Evolutionary conservation across 2,888 invertebrate genomes (phyloP), one percentile per base, ranked within the genome.

Genomic region (Agonopterix heracliana): DNA sequence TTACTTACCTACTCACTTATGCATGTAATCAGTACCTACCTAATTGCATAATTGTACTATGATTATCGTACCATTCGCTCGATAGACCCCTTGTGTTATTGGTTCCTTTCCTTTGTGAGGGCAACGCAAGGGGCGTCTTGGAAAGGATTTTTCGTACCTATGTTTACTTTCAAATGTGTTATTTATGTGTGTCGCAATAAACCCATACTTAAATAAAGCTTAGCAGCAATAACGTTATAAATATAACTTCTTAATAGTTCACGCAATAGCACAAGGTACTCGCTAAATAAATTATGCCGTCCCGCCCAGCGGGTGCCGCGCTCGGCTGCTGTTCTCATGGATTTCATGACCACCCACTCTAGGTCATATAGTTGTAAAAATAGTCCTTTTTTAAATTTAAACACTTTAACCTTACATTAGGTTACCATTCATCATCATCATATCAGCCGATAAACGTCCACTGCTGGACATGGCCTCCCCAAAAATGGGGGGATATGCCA

Each of bases 181-280:
- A 44, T 40, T 45, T 46, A 46, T 46, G 36, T 38, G 35, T n/a
- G 49, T 49, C 49, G 43, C 38, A 35, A 38, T 38, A 40, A 45
- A 45, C 46, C 46, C 41, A 34, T 45, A 52, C 44, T 47, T 47
- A 49, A 46, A 49, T 42, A 50, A 54, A 51, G 52, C 50, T 46
- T 50, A 52, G 47, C 48, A 48, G 36, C 44, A 7, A 34, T 40
- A 45, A 42, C 42, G 48, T 48, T 51, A 44, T 48, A 51, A 51
- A 50, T 53, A 49, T 50, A 48, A 47, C 49, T 50, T 51, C 46
- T 54, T 54, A 54, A 50, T 55, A 48, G 52, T 57, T 47, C 53
- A 50, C 49, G 52, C 49, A 52, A 52, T 47, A 42, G n/a, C 26
- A 41, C 13, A 38, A 46, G 49, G 52, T 47, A 47, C 49, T 52